Evolutionary conservation across 2,888 invertebrate species (phyloP).

Genomic region (Thereva nobilitata): DNA sequence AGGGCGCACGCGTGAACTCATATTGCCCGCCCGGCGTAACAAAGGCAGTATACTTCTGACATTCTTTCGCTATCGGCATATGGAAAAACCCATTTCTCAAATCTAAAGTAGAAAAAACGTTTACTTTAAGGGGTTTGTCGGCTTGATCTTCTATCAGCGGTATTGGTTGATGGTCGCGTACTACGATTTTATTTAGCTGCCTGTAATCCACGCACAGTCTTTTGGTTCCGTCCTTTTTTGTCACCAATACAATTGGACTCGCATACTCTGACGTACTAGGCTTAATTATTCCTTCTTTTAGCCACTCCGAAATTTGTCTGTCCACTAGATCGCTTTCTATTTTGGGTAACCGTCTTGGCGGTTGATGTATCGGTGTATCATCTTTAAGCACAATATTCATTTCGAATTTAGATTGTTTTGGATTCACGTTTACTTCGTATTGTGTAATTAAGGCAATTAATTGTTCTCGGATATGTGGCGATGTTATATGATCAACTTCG

Average conservation of each 20-base stretch:
- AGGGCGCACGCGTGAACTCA: constrained; percentile 8
- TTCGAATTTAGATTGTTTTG: too few species aligned
- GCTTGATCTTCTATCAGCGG: constrained; percentile 52
- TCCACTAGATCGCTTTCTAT: neutral
- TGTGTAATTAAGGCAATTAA: too few species aligned
- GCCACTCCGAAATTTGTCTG: constrained; percentile 42
- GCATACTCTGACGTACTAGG: constrained; percentile 47
- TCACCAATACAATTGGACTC: constrained; percentile 42
- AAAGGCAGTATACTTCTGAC: constrained; percentile 51
- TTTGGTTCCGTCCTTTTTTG: constrained; percentile 30
- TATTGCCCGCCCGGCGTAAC: constrained; percentile 51
- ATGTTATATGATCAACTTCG: too few species aligned
- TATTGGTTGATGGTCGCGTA: constrained; percentile 48
- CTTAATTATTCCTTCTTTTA: constrained; percentile 47
- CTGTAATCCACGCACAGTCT: too few species aligned
- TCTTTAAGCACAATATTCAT: neutral
- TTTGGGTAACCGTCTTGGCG: neutral
- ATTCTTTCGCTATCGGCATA: constrained; percentile 47
- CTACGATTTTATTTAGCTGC: constrained; percentile 48
- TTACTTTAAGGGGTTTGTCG: constrained; percentile 43
- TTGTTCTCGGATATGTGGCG: too few species aligned
- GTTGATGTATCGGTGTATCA: neutral
- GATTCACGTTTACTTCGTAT: too few species aligned
- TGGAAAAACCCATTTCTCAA: constrained; percentile 48
- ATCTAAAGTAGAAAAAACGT: constrained; percentile 42